Conservation (phyloP, 2,113 vertebrate genomes). For the Gnathonemus longibarbis region DNA sequence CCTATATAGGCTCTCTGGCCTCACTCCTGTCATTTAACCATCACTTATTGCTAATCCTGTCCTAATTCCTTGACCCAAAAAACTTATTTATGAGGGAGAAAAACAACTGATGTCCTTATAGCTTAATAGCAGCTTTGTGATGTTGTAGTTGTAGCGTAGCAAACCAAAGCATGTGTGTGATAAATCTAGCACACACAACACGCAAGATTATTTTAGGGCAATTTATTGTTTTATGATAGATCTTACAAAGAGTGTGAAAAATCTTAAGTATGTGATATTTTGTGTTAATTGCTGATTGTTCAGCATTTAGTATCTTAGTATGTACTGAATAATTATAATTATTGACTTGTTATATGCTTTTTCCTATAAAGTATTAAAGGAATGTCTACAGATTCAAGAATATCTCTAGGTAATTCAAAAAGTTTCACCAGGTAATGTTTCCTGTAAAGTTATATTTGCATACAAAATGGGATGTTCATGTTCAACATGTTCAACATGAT, state of each 20-base stretch:
- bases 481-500: too few relatives aligned
- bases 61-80: conserved; percentile 24
- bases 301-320: not conserved
- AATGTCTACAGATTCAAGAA: not conserved
- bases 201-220: not conserved
- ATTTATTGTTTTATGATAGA: not conserved
- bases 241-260: not conserved
- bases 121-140: conserved; percentile 50
- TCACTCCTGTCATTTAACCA: conserved; percentile 40
- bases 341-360: not conserved
- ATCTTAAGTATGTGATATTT: not conserved
- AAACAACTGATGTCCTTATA: conserved; percentile 55
- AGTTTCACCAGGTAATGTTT: not conserved
- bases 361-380: not conserved
- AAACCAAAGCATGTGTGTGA: conserved; percentile 42
- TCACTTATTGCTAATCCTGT: conserved; percentile 46
- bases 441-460: not conserved
- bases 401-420: not conserved
- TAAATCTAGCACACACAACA: not conserved
- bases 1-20: conserved; percentile 40
- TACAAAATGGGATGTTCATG: not conserved
- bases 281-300: not conserved
- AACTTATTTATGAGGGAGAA: conserved; percentile 25
- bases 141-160: conserved; percentile 49
- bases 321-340: not conserved